phyloP scores from a whole-genome alignment of 1,140 invertebrate genomes.

The Helicorthomorpha holstii region DNA sequence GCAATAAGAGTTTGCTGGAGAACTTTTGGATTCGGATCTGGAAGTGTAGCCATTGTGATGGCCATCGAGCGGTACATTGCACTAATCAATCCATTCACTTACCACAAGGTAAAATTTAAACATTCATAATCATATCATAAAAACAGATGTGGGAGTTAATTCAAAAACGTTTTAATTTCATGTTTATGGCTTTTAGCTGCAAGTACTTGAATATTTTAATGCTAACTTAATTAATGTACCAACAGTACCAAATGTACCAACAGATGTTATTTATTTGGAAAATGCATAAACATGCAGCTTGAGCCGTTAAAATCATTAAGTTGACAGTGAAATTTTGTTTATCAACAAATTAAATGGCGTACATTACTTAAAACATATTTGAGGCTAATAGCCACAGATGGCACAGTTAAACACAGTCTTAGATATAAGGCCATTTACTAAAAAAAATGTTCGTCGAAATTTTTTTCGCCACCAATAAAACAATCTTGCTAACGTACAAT shows the following conservation, averaged over 20 bases:
- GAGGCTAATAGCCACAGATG: too few relatives aligned
- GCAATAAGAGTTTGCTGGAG: constrained; percentile 50
- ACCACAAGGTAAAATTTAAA: constrained; percentile 51
- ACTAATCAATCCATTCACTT: constrained; percentile 66
- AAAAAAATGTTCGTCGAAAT: too few relatives aligned
- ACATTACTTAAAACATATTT: too few relatives aligned
- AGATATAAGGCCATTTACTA: too few relatives aligned
- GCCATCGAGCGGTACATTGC: constrained; percentile 67
- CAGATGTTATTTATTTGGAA: not conserved
- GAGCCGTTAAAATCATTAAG: too few relatives aligned
- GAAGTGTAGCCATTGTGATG: constrained; percentile 72
- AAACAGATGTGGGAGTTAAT: not conserved
- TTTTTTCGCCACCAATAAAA: too few relatives aligned
- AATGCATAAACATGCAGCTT: not conserved
- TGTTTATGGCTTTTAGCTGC: too few relatives aligned
- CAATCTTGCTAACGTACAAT: too few relatives aligned
- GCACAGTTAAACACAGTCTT: too few relatives aligned
- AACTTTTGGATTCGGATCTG: constrained; percentile 65
- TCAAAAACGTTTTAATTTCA: not conserved
- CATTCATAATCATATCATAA: not conserved
- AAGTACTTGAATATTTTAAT: not conserved
- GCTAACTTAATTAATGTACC: not conserved
- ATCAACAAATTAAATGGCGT: too few relatives aligned
- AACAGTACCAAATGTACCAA: too few relatives aligned
- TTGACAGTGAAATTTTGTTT: too few relatives aligned